A percentile compares a stretch with the other conserved stretches of the same genome.
Evolutionary conservation across 1,140 invertebrate genomes (phyloP).

Genomic region (Bilobella aurantiaca): DNA sequence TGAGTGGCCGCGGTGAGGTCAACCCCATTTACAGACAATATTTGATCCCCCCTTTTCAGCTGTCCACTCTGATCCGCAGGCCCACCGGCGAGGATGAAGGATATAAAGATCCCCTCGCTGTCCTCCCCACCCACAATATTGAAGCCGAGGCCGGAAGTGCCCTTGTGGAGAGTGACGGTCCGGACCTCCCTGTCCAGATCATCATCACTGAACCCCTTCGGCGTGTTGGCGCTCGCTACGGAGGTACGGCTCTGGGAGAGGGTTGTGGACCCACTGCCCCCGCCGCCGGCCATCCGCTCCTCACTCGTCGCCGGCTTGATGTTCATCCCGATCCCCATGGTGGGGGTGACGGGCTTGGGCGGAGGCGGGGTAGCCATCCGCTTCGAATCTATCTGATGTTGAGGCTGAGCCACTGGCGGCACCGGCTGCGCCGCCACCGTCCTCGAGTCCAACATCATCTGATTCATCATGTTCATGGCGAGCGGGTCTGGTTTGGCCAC

Average conservation of each 20-base stretch:
- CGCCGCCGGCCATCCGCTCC: constrained; percentile 4
- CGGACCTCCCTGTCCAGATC: constrained; percentile 38
- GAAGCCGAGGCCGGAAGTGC: constrained; percentile 67
- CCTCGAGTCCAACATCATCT: no score
- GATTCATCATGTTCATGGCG: no score
- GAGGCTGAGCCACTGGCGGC: constrained; percentile 4
- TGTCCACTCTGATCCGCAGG: constrained; percentile 86
- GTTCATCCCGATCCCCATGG: no score
- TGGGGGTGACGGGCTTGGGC: constrained; percentile 27
- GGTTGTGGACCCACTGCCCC: constrained; percentile 1
- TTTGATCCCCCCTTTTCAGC: constrained; percentile 79
- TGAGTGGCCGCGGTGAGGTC: constrained; percentile 85
- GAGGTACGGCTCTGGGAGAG: constrained; percentile 28
- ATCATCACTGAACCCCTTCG: background rate
- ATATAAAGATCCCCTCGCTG: constrained; percentile 96
- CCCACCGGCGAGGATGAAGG: constrained; percentile 91
- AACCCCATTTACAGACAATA: constrained; percentile 80
- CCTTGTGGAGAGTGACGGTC: constrained; percentile 71
- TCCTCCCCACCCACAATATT: constrained; percentile 99
- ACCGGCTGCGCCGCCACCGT: no score
- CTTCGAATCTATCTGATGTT: background rate
- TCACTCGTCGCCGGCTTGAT: no score
- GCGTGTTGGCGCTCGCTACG: constrained; percentile 7
- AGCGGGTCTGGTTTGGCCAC: constrained; percentile 58
- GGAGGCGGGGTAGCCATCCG: constrained; percentile 39